Percentiles rank a stretch among this genome's conserved stretches.
These are phyloP conservation scores for Carassius auratus DNA, from an alignment of 2,113 vertebrate species.

Conservation along the genomic window DNA sequence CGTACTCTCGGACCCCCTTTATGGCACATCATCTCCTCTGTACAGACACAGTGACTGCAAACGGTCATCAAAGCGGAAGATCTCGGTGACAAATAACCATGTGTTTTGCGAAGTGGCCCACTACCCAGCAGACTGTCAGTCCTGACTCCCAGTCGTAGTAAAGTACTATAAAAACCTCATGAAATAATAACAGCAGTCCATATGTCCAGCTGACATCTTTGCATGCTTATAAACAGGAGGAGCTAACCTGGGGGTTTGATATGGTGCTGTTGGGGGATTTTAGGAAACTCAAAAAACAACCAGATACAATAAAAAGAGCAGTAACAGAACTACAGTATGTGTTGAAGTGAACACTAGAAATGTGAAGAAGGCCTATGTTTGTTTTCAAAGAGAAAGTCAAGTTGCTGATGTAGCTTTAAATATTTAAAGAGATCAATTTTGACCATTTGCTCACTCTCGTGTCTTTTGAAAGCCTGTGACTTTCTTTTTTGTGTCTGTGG, in stretches of 20 bases:
- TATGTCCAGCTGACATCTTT: constrained; percentile 5
- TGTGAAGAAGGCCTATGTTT: neutral
- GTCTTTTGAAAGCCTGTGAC: neutral
- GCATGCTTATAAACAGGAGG: too few relatives aligned
- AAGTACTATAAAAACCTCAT: constrained; percentile 31
- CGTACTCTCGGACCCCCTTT: constrained; percentile 12
- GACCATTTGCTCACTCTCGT: neutral
- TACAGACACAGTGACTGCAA: constrained; percentile 9
- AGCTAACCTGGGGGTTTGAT: too few relatives aligned
- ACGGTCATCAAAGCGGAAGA: constrained; percentile 13
- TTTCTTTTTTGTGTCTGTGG: neutral
- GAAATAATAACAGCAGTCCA: constrained; percentile 29
- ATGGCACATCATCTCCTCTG: neutral
- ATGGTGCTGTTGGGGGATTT: too few relatives aligned
- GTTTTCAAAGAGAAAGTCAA: neutral
- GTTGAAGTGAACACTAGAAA: neutral
- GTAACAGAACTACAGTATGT: neutral
- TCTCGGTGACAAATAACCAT: constrained; percentile 5
- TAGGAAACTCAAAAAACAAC: too few relatives aligned
- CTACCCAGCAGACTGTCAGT: constrained; percentile 21
- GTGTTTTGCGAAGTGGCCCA: neutral
- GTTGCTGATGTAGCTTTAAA: constrained; percentile 6
- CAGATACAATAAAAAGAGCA: too few relatives aligned
- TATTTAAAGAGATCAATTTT: constrained; percentile 6
- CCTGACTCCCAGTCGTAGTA: neutral